Evolutionary conservation across 2,797 vertebrate genomes (phyloP).

Genomic region (Poecile montanus): DNA sequence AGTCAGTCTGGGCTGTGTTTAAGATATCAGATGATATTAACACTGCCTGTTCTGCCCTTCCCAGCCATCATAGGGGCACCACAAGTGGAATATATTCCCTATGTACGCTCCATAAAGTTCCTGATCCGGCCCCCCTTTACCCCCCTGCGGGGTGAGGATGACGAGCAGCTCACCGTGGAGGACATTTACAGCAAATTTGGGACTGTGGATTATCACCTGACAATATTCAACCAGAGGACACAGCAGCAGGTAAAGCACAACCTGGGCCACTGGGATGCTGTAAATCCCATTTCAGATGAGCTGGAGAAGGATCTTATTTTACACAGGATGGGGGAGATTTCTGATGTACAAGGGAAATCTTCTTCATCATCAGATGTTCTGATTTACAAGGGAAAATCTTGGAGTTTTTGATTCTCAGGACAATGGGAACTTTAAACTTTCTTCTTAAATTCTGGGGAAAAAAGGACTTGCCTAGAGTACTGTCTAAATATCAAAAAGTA

Average conservation of each 20-base stretch:
- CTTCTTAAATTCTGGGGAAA: not conserved
- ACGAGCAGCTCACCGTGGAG: constrained; percentile 47
- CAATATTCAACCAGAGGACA: constrained; percentile 61
- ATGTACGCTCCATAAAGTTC: constrained; percentile 63
- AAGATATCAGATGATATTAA: fast-evolving
- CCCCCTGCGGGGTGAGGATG: not conserved
- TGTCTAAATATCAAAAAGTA: not conserved
- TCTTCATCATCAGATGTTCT: not conserved
- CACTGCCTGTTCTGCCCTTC: not conserved
- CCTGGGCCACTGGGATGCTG: not conserved
- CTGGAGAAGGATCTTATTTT: not conserved
- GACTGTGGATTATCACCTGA: constrained; percentile 57
- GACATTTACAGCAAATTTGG: constrained; percentile 58
- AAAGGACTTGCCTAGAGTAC: not conserved
- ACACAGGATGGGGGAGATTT: not conserved
- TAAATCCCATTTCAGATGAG: not conserved
- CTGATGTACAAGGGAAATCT: not conserved
- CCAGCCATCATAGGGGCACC: constrained; percentile 72
- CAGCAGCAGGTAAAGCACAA: constrained; percentile 65
- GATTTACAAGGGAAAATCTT: not conserved
- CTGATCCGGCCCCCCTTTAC: constrained; percentile 53
- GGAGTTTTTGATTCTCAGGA: not conserved
- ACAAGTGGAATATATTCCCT: constrained; percentile 60
- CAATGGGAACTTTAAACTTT: not conserved
- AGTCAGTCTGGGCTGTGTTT: not conserved